Conservation (phyloP, 2,888 invertebrate species). For the Vannuccia rotundouncinata region DNA sequence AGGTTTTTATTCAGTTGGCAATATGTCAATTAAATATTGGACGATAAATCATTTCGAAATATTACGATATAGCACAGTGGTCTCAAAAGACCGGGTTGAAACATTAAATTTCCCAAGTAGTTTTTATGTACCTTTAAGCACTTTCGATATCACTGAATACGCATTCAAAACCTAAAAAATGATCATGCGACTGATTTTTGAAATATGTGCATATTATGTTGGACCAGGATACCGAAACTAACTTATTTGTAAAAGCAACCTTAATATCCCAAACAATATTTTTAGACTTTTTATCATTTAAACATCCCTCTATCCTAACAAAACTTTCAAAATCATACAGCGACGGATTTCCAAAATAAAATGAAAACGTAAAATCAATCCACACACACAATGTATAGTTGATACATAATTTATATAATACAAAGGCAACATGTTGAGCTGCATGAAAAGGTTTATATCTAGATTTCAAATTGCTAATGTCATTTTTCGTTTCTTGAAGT, state of each 20-base stretch:
- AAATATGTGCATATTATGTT: not conserved
- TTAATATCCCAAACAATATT: slow-evolving; percentile 6
- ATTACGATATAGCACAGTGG: no score
- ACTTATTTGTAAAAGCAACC: slow-evolving; percentile 21
- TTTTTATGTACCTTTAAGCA: not conserved
- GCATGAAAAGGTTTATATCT: no score
- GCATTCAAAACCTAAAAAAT: not conserved
- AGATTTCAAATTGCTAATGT: no score
- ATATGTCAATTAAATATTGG: no score
- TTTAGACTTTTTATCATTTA: not conserved
- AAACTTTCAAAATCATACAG: not conserved
- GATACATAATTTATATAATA: no score
- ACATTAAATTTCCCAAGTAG: slow-evolving; percentile 15
- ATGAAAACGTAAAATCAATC: no score
- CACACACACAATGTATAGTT: no score
- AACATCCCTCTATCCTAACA: not conserved
- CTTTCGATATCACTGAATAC: slow-evolving; percentile 4
- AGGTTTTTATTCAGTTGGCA: no score
- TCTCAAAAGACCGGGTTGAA: slow-evolving; percentile 10
- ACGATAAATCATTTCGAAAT: no score
- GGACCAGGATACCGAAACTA: not conserved
- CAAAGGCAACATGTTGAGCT: no score
- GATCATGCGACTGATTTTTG: not conserved
- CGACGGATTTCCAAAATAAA: slow-evolving; percentile 1
- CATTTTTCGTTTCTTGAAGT: no score